Conservation (phyloP, 2,888 invertebrate species). For the Agriotes lineatus region DNA sequence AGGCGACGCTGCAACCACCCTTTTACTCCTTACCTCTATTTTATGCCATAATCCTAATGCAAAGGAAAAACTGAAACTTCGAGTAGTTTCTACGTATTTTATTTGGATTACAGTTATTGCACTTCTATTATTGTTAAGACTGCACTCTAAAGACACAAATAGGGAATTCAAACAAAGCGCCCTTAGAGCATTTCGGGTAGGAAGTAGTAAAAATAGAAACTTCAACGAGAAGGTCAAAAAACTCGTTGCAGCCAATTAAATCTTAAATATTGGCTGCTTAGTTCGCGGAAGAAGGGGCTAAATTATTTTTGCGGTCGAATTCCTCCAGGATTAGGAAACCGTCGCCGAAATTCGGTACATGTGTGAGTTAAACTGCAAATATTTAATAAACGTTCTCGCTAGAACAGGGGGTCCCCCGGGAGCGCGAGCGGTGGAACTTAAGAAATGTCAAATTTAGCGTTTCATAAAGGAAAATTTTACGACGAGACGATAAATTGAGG, state of each 20-base stretch:
- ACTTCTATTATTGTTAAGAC: no score
- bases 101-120: no score
- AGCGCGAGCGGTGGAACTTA: slow-evolving; percentile 11
- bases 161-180: no score
- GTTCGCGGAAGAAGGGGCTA: no score
- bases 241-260: no score
- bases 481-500: slow-evolving; percentile 49
- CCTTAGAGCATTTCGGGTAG: no score
- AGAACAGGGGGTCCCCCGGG: background rate
- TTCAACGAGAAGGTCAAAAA: no score
- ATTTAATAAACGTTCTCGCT: slow-evolving; percentile 9
- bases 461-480: slow-evolving; percentile 52
- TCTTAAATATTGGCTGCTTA: no score
- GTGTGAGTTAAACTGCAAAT: background rate
- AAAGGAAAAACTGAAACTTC: background rate
- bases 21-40: background rate
- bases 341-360: background rate
- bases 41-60: slow-evolving; percentile 2
- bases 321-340: background rate
- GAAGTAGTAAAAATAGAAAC: no score
- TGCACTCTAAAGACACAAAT: no score
- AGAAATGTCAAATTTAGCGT: slow-evolving; percentile 41
- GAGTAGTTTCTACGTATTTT: no score
- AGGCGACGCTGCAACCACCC: background rate
- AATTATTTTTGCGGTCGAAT: background rate